Conservation (phyloP, 2,888 invertebrate species). For the Dynastes grantii region DNA sequence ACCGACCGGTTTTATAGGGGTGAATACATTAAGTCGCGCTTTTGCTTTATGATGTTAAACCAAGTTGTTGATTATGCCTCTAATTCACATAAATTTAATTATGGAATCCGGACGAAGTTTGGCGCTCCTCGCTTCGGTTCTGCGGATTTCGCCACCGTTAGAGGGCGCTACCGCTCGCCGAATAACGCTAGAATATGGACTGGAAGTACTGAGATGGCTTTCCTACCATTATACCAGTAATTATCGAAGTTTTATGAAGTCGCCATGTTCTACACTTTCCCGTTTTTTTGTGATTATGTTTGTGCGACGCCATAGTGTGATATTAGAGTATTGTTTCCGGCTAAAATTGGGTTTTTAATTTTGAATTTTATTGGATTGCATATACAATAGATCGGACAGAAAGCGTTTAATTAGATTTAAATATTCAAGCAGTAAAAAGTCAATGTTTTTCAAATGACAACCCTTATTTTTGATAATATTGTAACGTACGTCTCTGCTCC, state of each 20-base stretch:
- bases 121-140: not conserved
- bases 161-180: conserved; percentile 7
- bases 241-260: conserved; percentile 35
- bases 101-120: conserved; percentile 38
- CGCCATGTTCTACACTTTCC: conserved; percentile 10
- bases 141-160: conserved; percentile 16
- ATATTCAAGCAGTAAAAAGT: no score
- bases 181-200: not conserved
- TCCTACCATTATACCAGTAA: conserved; percentile 20
- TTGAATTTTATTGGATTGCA: no score
- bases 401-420: no score
- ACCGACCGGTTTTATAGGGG: conserved; percentile 19
- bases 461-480: no score
- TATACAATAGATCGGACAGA: no score
- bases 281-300: not conserved
- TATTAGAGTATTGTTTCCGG: no score
- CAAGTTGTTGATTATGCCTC: conserved; percentile 52
- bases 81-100: conserved; percentile 53
- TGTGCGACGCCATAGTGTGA: not conserved
- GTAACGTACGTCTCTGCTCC: no score
- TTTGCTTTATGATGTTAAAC: conserved; percentile 49
- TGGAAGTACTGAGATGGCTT: not conserved
- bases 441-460: no score
- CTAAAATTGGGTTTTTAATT: no score
- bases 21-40: conserved; percentile 51